phyloP scores from a whole-genome alignment of 2,113 vertebrate genomes.

The Coracopsis vasa region DNA sequence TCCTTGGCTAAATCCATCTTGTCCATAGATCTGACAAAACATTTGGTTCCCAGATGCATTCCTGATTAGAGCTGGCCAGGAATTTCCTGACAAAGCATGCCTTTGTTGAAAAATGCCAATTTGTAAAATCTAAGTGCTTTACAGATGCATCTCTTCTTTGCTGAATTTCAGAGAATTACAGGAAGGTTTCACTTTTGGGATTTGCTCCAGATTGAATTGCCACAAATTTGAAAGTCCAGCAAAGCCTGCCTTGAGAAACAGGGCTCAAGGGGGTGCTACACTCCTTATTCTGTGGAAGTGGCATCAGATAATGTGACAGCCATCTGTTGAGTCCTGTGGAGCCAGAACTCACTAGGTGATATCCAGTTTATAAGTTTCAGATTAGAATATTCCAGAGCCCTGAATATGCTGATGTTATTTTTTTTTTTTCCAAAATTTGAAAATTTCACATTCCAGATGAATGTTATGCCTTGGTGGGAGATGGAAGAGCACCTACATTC shows the following conservation, averaged over 20 bases:
- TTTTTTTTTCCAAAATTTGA: not conserved
- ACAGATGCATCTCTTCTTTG: not conserved
- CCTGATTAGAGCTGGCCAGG: not conserved
- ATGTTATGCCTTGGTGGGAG: not conserved
- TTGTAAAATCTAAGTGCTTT: not conserved
- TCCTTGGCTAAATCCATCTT: constrained; percentile 13
- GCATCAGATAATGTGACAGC: not conserved
- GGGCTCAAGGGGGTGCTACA: not conserved
- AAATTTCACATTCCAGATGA: not conserved
- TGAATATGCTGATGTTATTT: not conserved
- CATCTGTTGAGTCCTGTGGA: not conserved
- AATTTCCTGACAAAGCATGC: constrained; percentile 16
- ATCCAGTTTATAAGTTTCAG: not conserved
- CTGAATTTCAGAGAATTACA: not conserved
- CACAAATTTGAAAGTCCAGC: not conserved
- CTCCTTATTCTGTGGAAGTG: not conserved
- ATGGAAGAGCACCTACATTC: not conserved
- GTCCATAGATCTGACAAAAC: not conserved
- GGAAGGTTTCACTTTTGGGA: not conserved
- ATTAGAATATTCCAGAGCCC: not conserved
- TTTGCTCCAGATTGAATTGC: not conserved
- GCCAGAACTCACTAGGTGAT: not conserved
- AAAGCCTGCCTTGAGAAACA: not conserved
- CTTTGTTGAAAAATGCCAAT: constrained; percentile 10
- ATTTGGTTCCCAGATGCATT: not conserved